A percentile compares a stretch with the other conserved stretches of the same genome.
Conservation (phyloP, 1,140 invertebrate genomes). For the Drosophila navojoa region DNA sequence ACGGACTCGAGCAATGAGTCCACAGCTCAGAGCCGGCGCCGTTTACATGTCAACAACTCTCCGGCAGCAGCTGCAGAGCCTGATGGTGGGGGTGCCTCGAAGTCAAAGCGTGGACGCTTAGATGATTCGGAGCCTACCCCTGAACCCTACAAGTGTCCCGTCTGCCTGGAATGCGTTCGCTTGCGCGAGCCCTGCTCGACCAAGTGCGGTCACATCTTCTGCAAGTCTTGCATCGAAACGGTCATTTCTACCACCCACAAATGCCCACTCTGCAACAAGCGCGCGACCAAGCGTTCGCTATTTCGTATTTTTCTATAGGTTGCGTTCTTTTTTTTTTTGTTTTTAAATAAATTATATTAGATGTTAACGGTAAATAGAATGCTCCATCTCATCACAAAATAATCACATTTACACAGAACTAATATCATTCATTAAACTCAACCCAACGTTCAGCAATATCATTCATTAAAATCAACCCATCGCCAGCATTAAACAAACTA, state of each 20-base stretch:
- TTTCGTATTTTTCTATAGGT: slow-evolving; percentile 56
- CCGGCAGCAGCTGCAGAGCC: no score
- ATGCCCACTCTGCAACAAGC: slow-evolving; percentile 65
- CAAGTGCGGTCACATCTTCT: slow-evolving; percentile 65
- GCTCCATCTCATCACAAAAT: no score
- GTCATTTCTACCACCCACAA: slow-evolving; percentile 42
- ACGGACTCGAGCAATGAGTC: background rate
- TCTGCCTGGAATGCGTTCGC: slow-evolving; percentile 51
- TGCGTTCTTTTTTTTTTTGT: background rate
- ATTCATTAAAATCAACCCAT: no score
- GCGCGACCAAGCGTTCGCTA: slow-evolving; percentile 23
- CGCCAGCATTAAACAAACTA: no score
- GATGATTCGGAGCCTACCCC: no score
- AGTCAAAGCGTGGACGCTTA: slow-evolving; percentile 20
- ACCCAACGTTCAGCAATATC: no score
- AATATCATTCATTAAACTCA: no score
- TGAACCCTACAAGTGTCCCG: slow-evolving; percentile 58
- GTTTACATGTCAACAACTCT: background rate
- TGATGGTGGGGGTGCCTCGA: background rate
- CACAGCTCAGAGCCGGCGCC: background rate
- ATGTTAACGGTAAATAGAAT: no score
- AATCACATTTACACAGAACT: no score
- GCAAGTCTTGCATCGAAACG: slow-evolving; percentile 42
- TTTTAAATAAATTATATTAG: background rate
- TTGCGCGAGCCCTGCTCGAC: slow-evolving; percentile 48